phyloP scores from a whole-genome alignment of 2,113 vertebrate species.

The Eonycteris spelaea region DNA sequence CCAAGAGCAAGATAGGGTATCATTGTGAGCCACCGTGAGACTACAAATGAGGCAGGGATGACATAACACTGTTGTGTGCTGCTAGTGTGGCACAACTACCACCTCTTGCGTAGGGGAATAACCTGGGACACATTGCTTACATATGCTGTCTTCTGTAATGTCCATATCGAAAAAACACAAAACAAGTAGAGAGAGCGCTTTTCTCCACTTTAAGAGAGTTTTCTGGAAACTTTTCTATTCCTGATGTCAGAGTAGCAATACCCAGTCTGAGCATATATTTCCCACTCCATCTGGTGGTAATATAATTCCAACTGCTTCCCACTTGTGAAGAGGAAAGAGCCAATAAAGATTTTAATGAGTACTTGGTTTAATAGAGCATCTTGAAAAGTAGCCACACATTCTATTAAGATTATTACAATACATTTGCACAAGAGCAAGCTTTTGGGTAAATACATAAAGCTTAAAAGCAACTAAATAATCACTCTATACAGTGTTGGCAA shows the following conservation, averaged over 20 bases:
- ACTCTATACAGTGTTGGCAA: background rate
- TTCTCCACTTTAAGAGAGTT: background rate
- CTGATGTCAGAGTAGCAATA: background rate
- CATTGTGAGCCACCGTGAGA: rapidly evolving
- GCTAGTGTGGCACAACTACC: background rate
- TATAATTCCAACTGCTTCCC: conserved; percentile 7
- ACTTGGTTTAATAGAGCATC: conserved; percentile 50
- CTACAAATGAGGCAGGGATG: background rate
- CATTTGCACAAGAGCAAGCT: conserved; percentile 26
- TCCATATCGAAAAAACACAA: background rate
- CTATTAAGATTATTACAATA: conserved; percentile 51
- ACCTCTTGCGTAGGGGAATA: background rate
- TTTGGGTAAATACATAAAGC: background rate
- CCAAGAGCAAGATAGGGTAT: background rate
- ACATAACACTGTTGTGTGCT: background rate
- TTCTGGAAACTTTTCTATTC: conserved; percentile 9
- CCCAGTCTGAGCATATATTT: background rate
- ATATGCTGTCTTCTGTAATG: background rate
- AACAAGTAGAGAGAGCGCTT: background rate
- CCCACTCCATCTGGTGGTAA: conserved; percentile 3
- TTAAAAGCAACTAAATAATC: conserved; percentile 27
- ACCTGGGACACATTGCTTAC: background rate
- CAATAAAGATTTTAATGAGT: conserved; percentile 42
- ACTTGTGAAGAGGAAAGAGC: conserved; percentile 22
- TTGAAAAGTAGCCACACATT: conserved; percentile 47